A percentile compares a stretch with the other conserved stretches of the same genome.
Conservation (phyloP, 2,113 vertebrate genomes). For the Notothenia coriiceps region DNA sequence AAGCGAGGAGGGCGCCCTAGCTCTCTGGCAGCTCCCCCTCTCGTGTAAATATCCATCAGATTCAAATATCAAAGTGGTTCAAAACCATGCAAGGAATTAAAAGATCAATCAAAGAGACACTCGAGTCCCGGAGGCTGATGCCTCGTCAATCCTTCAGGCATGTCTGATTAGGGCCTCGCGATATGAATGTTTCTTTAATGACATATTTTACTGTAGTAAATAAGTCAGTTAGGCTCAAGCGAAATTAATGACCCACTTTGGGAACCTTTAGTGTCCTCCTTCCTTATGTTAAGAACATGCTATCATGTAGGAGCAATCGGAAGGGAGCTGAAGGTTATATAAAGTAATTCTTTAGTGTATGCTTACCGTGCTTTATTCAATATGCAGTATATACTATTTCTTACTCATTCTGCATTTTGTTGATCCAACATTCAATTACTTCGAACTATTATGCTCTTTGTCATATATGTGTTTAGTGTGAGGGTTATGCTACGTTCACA, state of each 20-base stretch:
- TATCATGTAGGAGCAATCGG: slow-evolving; percentile 5
- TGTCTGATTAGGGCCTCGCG: slow-evolving; percentile 50
- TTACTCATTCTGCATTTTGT: too few relatives aligned
- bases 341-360: too few relatives aligned
- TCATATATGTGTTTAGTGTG: too few relatives aligned
- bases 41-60: slow-evolving; percentile 46
- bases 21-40: not conserved
- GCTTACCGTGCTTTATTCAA: too few relatives aligned
- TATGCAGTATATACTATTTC: too few relatives aligned
- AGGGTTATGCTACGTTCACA: too few relatives aligned
- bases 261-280: slow-evolving; percentile 52
- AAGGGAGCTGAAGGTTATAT: slow-evolving; percentile 1
- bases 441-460: too few relatives aligned
- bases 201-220: slow-evolving; percentile 58
- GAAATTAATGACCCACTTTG: slow-evolving; percentile 67
- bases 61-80: slow-evolving; percentile 73
- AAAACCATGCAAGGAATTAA: slow-evolving; percentile 56
- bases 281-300: slow-evolving; percentile 38
- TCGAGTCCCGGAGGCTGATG: slow-evolving; percentile 43
- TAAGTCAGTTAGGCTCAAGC: slow-evolving; percentile 51
- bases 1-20: slow-evolving; percentile 10
- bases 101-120: slow-evolving; percentile 71
- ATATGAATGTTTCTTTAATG: slow-evolving; percentile 52
- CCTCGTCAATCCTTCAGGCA: slow-evolving; percentile 54
- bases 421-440: too few relatives aligned